phyloP scores from a whole-genome alignment of 1,140 invertebrate species.

The Sitobion miscanthi region DNA sequence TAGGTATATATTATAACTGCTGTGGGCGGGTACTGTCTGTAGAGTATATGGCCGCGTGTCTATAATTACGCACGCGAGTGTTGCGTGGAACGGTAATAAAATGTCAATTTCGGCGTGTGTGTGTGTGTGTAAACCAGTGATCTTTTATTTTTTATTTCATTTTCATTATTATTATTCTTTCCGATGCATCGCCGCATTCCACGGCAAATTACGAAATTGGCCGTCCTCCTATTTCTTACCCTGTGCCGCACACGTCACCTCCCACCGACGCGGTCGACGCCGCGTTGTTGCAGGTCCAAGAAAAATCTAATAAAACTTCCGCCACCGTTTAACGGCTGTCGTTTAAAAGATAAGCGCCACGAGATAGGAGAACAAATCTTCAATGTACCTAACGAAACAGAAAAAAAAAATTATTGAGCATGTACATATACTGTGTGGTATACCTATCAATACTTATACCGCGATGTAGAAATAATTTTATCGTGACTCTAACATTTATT shows the following conservation, averaged over 20 bases:
- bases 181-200: neutral
- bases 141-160: constrained; percentile 1
- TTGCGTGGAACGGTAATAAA: constrained; percentile 39
- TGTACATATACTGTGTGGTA: neutral
- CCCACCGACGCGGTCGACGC: too few relatives aligned
- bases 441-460: neutral
- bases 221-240: constrained; percentile 1
- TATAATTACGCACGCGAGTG: constrained; percentile 5
- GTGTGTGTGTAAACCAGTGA: neutral
- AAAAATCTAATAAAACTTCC: neutral
- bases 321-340: neutral
- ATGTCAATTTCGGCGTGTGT: constrained; percentile 7
- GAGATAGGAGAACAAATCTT: neutral
- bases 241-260: neutral
- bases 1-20: constrained; percentile 16
- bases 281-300: neutral
- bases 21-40: constrained; percentile 32
- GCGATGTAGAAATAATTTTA: neutral
- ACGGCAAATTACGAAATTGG: neutral
- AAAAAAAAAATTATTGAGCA: neutral
- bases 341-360: neutral
- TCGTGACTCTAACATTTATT: neutral
- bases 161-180: neutral
- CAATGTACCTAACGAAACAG: neutral
- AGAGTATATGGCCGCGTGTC: neutral